Evolutionary conservation across 2,888 invertebrate genomes (phyloP), one percentile per base, ranked within the genome.

Genomic region (Netelia inedita): DNA sequence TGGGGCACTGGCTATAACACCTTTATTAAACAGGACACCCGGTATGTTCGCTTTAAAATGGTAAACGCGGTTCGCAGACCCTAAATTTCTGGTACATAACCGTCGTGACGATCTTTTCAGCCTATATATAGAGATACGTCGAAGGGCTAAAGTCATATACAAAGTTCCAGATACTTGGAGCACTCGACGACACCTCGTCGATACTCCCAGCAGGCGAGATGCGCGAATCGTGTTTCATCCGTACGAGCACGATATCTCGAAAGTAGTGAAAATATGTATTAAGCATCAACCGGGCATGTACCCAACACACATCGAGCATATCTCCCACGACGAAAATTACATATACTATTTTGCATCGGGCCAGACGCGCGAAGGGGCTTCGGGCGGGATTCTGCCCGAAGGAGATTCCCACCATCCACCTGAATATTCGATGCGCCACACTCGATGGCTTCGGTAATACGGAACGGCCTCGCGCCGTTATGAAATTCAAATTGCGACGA

Each of bases 401-500:
- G 85, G 59, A 50, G 59, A 85, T 79, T 85, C 50, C 46, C 69
- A n/a, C 50, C 71, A 61, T 74, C 65, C 79, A 73, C 71, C 79
- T 85, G 81, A 85, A 85, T 85, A 85, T 85, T 82, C 81, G 85
- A 81, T 79, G 85, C 28, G 5, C 79, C 59, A 46, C 16, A 85
- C 85, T 85, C 75, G 85, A 82, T 82, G 85, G 85, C 81, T 85
- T 82, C 85, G 43, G 74, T 79, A 69, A 79, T 21, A 55, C 57
- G 35, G 55, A 61, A 59, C 59, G 61, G 50, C 74, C 81, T 82
- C 74, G 53, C 76, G 57, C 74, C 74, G 63, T 85, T 85, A 85
- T 85, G 85, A 85, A 85, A 82, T 85, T 72, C 78, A 81, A 85
- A 80, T 82, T 68, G 55, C 76, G 61, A 14, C 61, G 9, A 79